Evolutionary conservation across 2,113 vertebrate genomes (phyloP), one percentile per base, ranked within the genome.

Genomic region (Nerophis ophidion): DNA sequence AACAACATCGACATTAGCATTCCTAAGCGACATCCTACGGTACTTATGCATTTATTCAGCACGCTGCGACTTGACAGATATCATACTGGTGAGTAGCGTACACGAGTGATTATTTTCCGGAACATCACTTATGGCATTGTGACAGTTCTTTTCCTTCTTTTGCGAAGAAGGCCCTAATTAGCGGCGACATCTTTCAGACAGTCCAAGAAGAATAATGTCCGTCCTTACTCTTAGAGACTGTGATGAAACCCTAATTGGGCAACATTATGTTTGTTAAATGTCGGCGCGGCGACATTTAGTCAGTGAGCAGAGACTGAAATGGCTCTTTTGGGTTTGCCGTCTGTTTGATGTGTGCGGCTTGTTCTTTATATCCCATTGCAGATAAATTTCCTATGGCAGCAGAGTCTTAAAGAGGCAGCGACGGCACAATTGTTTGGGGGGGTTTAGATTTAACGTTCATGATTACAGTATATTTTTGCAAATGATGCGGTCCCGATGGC

Each of bases 291-390:
- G 15, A 49, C 46, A 19, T 26, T 47, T 42, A 19, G 26, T 47
- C 11, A 45, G 66, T 58, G 40, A 63, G 69, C 9, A 68, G 26
- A 63, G 26, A 47, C 57, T 63, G 35, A 62, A 59, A 71, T 63
- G 33, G 44, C 12, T 57, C 40, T 45, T 35, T 54, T 15, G 51
- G 16, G 61, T 68, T 81, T 68, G 49, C 65, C 56, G 67, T 86
- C 48, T 51, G 69, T 80, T 79, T 84, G 65, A 85, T 88, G 71
- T 74, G 48, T 49, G 35, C 48, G 50, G 50, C 65, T 72, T 84
- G 26, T 26, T 26, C 26, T 26, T 26, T 26, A 26, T 38, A 48
- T 57, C 42, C 45, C 34, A 62, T 65, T 26, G 33, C 9, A 40
- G 33, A 57, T 44, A 19, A 48, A 40, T 44, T 15, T 56, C 17